Percentiles rank a stretch among this genome's conserved stretches.
Conservation (phyloP, 2,113 vertebrate genomes). For the Vidua macroura region DNA sequence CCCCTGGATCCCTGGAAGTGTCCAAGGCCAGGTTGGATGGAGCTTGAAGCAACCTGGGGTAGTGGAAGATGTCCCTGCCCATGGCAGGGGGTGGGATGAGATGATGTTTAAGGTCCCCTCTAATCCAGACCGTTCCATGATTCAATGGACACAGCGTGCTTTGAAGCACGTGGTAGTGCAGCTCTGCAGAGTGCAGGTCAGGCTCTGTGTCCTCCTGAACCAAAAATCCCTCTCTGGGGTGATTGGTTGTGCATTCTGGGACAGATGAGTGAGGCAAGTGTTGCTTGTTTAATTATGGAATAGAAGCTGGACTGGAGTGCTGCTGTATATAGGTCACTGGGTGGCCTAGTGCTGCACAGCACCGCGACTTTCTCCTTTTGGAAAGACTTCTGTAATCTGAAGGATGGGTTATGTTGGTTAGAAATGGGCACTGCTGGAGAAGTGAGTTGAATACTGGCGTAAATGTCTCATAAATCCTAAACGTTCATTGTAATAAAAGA, state of each 20-base stretch:
- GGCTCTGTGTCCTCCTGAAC: not conserved
- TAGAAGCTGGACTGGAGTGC: not conserved
- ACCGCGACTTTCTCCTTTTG: not conserved
- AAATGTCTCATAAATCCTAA: not conserved
- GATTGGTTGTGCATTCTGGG: not conserved
- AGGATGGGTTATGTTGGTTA: not conserved
- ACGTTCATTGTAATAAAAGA: not conserved
- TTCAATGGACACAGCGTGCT: accelerated
- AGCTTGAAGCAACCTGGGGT: accelerated
- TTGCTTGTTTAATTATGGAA: not conserved
- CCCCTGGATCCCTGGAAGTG: not conserved
- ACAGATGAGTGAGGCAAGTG: not conserved
- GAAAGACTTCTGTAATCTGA: not conserved
- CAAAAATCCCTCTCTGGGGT: not conserved
- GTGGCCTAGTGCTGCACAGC: not conserved
- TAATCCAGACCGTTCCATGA: not conserved
- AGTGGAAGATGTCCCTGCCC: not conserved
- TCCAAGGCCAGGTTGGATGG: not conserved
- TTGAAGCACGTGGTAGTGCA: accelerated
- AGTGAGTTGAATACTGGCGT: not conserved
- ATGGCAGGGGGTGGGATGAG: accelerated
- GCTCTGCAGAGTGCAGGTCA: not conserved
- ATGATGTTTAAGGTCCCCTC: not conserved
- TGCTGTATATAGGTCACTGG: constrained; percentile 55
- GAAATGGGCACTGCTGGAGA: not conserved